Percentiles rank a stretch among this genome's conserved stretches.
Evolutionary conservation across 92 coral and sea anemone genomes (phyloP).

Genomic region (Siderastrea siderea): DNA sequence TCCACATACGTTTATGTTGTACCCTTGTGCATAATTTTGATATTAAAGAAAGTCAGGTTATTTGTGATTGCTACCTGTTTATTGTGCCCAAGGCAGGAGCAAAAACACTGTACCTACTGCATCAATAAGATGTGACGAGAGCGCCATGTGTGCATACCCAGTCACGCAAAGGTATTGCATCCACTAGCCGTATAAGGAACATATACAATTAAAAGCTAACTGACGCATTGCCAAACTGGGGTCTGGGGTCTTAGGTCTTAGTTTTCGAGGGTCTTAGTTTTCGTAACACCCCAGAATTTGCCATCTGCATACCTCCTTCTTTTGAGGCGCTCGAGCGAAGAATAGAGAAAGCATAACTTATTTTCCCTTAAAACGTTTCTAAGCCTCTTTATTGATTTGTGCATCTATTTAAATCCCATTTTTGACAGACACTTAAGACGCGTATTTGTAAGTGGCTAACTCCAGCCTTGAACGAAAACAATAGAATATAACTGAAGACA

Average conservation of each 20-base stretch:
- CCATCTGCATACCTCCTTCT: background rate
- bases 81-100: too few species aligned
- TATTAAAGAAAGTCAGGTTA: too few species aligned
- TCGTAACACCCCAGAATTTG: background rate
- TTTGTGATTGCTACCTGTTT: too few species aligned
- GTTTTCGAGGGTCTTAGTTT: too few species aligned
- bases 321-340: background rate
- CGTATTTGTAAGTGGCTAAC: background rate
- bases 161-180: background rate
- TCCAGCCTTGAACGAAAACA: background rate
- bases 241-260: too few species aligned
- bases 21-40: too few species aligned
- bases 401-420: background rate
- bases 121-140: too few species aligned
- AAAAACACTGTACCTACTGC: too few species aligned
- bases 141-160: background rate
- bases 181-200: background rate
- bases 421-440: background rate
- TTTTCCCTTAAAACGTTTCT: background rate
- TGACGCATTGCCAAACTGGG: background rate
- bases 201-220: too few species aligned
- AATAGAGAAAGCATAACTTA: background rate
- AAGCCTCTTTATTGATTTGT: background rate
- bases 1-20: too few species aligned
- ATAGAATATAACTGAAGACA: background rate